These are phyloP conservation scores for Lithosia quadra DNA, from an alignment of 2,888 invertebrate genomes.

Conservation along the genomic window DNA sequence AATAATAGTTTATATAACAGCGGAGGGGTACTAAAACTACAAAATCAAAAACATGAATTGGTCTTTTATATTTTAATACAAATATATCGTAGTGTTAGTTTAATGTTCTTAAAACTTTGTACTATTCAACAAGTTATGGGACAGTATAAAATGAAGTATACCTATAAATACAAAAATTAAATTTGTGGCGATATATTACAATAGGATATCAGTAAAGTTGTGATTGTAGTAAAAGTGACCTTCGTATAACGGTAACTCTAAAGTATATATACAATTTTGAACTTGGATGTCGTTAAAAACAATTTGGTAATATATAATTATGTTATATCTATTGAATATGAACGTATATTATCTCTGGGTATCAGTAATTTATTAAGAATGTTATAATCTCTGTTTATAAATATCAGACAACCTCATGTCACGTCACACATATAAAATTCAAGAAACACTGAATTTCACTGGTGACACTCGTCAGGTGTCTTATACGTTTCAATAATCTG, in stretches of 20 bases:
- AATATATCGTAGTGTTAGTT: conserved; percentile 79
- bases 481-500: conserved; percentile 63
- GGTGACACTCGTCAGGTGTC: conserved; percentile 64
- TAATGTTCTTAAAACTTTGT: conserved; percentile 70
- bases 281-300: conserved; percentile 46
- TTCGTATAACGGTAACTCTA: conserved; percentile 18
- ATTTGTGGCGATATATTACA: conserved; percentile 40
- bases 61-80: conserved; percentile 85
- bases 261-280: conserved; percentile 52
- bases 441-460: conserved; percentile 71
- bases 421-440: conserved; percentile 77
- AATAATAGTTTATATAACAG: conserved; percentile 47
- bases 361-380: conserved; percentile 24
- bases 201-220: conserved; percentile 31
- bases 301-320: conserved; percentile 32
- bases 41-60: conserved; percentile 84
- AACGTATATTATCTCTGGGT: conserved; percentile 26
- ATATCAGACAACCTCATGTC: conserved; percentile 57
- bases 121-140: conserved; percentile 66
- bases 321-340: conserved; percentile 20
- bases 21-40: conserved; percentile 82
- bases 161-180: conserved; percentile 47
- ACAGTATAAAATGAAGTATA: conserved; percentile 58
- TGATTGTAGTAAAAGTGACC: conserved; percentile 22
- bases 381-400: conserved; percentile 26